Percentiles rank a stretch among this genome's conserved stretches.
phyloP scores from a whole-genome alignment of 2,888 invertebrate species.

The Amblyjoppa fuscipennis region DNA sequence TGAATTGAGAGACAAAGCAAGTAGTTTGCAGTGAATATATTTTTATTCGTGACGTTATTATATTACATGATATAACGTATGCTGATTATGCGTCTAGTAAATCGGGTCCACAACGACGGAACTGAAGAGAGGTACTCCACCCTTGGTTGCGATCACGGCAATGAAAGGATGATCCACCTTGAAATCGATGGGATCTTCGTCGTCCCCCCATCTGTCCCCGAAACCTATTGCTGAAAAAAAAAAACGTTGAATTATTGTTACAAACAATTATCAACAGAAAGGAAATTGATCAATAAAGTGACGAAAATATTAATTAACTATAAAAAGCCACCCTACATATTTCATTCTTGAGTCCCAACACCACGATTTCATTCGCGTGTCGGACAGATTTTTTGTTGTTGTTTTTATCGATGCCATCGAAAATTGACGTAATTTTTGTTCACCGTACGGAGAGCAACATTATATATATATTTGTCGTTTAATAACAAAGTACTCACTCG shows the following conservation, averaged over 20 bases:
- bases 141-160: neutral
- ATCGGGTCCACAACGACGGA: neutral
- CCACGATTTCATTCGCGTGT: too few relatives aligned
- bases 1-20: too few relatives aligned
- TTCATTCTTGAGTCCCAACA: too few relatives aligned
- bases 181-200: neutral
- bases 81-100: neutral
- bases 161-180: neutral
- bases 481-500: constrained; percentile 87
- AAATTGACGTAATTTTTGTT: too few relatives aligned
- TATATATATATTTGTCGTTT: neutral
- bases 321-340: too few relatives aligned
- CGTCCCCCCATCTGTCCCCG: too few relatives aligned
- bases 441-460: too few relatives aligned
- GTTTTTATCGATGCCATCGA: too few relatives aligned
- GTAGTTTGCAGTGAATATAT: too few relatives aligned
- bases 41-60: too few relatives aligned
- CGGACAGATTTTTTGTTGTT: too few relatives aligned
- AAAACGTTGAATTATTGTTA: neutral
- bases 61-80: too few relatives aligned
- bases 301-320: neutral
- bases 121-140: neutral
- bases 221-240: neutral
- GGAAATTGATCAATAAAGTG: neutral
- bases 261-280: neutral